Base-by-base conservation (phyloP, 2,888 invertebrate species). In the Nasonovia ribisnigri region DNA sequence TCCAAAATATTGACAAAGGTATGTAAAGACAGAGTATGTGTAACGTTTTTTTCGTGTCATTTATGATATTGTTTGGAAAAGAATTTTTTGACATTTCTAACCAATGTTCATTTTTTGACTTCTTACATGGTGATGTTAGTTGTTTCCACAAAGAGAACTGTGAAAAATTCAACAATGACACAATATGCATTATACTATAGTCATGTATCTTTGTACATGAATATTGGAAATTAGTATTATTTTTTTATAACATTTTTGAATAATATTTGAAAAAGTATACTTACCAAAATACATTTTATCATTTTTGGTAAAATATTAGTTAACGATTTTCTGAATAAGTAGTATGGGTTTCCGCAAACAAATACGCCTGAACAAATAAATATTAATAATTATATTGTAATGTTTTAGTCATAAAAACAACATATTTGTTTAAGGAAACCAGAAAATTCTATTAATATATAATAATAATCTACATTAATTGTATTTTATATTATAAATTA, bases 1-100 rank as follows among this genome's bases (percentile, higher is more conserved):
- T 97, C 98, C 98, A 98, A 96, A 98, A 98, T 94, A 98, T 96
- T 0, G 98, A 98, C 90, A 98, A 96, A 0, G 98, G 98, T 0
- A 98, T 96, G 95, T 97, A 98, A 89, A 98, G 95, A 94, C 97
- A 96, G 36, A 98, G 96, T 91, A 98, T 97, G 24, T 97, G 96
- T 95, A 97, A 96, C 8, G 97, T 97, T 16, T 96, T 96, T 95
- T 97, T 97, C 96, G 98, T 97, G 95, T 98, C 98, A 3, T 96
- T 95, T 0, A 98, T 97, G 88, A 98, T 96, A 95, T 97, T 97
- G 77, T 95, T 96, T 16, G 97, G 97, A 95, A 96, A 98, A 95
- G 97, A 96, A 26, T 97, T 97, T 26, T 90, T 29, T 0, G 90
- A n/a, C 26, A 48, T 26, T 16, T 57, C 60, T 46, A 93, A 84